Percentiles rank a stretch among this genome's conserved stretches.
Conservation (phyloP, 2,113 vertebrate species). For the Petroica traversi region DNA sequence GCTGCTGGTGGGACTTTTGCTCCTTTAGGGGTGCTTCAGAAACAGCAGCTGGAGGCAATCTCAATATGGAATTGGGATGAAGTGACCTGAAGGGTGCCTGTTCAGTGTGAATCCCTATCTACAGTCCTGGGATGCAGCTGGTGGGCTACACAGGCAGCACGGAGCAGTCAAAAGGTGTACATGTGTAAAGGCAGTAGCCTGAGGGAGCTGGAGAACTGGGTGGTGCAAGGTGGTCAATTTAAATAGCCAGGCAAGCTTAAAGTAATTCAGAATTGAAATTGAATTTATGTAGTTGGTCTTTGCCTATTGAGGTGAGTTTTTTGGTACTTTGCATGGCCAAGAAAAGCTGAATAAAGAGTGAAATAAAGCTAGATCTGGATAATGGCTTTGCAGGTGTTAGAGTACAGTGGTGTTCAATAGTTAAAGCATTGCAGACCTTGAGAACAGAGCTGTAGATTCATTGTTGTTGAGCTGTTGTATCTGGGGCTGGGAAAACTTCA, state of each 20-base stretch:
- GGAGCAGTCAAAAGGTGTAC: neutral
- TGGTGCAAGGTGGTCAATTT: neutral
- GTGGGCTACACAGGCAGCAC: neutral
- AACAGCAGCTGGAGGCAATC: neutral
- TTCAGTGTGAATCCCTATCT: neutral
- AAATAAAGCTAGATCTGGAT: neutral
- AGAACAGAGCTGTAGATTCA: neutral
- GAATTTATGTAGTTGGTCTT: neutral
- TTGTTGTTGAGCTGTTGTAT: neutral
- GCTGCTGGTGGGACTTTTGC: neutral
- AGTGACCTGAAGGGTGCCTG: neutral
- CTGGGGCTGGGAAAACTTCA: neutral
- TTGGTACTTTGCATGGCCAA: neutral
- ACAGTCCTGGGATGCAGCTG: neutral
- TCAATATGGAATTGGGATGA: neutral
- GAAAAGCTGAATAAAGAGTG: neutral
- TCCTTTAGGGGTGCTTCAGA: neutral
- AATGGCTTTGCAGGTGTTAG: neutral
- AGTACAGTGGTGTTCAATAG: neutral
- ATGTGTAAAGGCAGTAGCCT: neutral
- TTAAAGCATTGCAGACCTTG: neutral
- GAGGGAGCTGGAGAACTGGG: neutral
- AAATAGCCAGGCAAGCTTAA: neutral
- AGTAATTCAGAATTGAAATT: neutral
- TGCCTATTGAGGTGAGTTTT: neutral